Percentiles rank a stretch among this genome's conserved stretches.
phyloP scores from a whole-genome alignment of 2,888 invertebrate species.

The Tinea pellionella region DNA sequence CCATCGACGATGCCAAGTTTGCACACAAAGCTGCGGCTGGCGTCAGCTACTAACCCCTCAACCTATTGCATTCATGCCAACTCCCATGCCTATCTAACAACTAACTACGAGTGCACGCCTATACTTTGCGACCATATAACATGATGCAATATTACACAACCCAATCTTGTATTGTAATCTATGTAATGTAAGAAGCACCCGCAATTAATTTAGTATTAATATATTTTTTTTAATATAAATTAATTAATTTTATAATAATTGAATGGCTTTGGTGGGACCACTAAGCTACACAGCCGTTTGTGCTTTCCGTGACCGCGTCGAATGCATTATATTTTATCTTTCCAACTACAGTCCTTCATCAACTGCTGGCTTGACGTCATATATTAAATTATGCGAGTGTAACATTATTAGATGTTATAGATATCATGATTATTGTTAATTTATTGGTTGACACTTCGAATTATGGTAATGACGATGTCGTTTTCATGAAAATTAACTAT shows the following conservation, averaged over 20 bases:
- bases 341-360: too few relatives aligned
- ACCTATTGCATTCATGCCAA: conserved; percentile 13
- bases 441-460: neutral
- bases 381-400: too few relatives aligned
- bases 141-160: neutral
- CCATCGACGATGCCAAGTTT: conserved; percentile 51
- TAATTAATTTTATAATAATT: too few relatives aligned
- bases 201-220: neutral
- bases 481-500: neutral
- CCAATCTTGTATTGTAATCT: neutral
- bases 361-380: too few relatives aligned
- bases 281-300: too few relatives aligned
- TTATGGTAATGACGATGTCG: neutral
- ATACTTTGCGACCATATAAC: neutral
- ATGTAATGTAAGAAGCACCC: neutral
- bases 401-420: too few relatives aligned
- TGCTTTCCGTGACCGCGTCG: too few relatives aligned
- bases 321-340: too few relatives aligned
- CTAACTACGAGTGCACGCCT: conserved; percentile 2
- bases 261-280: too few relatives aligned
- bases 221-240: too few relatives aligned
- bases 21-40: conserved; percentile 26
- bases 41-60: conserved; percentile 21
- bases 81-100: conserved; percentile 6
- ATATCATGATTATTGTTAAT: neutral